Conservation (phyloP, 2,797 vertebrate genomes). For the Malacoctenus gilli region DNA sequence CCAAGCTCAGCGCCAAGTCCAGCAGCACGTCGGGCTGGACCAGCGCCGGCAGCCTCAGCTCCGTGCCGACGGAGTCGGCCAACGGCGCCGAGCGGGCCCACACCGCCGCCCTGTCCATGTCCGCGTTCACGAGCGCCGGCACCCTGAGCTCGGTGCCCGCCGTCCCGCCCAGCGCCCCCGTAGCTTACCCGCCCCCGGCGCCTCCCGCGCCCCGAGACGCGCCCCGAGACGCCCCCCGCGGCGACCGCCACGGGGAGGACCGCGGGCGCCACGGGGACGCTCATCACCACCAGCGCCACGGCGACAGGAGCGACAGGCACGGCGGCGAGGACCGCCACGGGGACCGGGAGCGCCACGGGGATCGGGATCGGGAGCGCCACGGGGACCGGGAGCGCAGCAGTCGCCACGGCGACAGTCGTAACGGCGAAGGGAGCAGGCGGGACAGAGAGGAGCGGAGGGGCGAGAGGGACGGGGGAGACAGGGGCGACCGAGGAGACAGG, state of each 20-base stretch:
- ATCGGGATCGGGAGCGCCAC: constrained; percentile 73
- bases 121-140: constrained; percentile 92
- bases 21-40: constrained; percentile 93
- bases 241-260: constrained; percentile 76
- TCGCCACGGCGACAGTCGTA: constrained; percentile 77
- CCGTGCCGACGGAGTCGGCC: constrained; percentile 84
- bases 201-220: constrained; percentile 66
- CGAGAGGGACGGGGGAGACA: constrained; percentile 79
- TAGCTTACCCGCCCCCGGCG: constrained; percentile 41
- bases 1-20: constrained; percentile 89
- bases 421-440: constrained; percentile 81
- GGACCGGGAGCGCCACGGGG: constrained; percentile 78
- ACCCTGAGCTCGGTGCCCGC: constrained; percentile 89
- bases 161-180: constrained; percentile 45
- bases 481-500: constrained; percentile 64
- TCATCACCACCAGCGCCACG: constrained; percentile 72
- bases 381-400: constrained; percentile 76
- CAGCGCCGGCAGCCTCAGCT: constrained; percentile 95
- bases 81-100: constrained; percentile 76
- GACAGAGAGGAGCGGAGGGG: constrained; percentile 76
- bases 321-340: constrained; percentile 69
- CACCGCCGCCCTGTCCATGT: constrained; percentile 49
- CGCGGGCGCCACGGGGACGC: constrained; percentile 76
- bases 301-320: constrained; percentile 69
- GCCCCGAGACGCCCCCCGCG: constrained; percentile 61